phyloP scores from a whole-genome alignment of 2,888 invertebrate species.

The Cephus runcator region DNA sequence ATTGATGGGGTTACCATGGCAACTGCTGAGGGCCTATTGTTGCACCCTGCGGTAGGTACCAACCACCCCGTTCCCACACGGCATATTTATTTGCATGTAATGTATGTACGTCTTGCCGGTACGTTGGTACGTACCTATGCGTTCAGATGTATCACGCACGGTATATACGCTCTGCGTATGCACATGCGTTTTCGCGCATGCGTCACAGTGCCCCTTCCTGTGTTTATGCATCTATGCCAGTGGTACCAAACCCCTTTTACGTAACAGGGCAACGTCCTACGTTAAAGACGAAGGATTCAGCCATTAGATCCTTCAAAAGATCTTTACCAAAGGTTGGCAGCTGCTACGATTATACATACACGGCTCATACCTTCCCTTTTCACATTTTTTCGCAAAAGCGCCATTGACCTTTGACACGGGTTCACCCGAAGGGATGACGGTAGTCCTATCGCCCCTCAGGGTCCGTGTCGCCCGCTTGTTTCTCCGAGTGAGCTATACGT shows the following conservation, averaged over 20 bases:
- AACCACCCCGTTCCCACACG: constrained; percentile 45
- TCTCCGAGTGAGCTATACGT: too few species aligned
- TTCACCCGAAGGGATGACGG: too few species aligned
- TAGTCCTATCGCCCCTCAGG: too few species aligned
- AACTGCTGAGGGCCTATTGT: constrained; percentile 63
- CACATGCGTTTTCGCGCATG: constrained; percentile 10
- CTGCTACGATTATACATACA: too few species aligned
- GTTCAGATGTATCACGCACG: too few species aligned
- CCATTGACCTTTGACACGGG: too few species aligned
- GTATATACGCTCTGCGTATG: neutral
- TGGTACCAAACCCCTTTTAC: constrained; percentile 61
- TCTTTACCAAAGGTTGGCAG: too few species aligned
- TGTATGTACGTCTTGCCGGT: constrained; percentile 24
- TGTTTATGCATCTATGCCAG: constrained; percentile 63
- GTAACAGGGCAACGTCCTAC: constrained; percentile 60
- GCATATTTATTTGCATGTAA: constrained; percentile 63
- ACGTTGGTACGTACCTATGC: constrained; percentile 25
- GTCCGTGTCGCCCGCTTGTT: too few species aligned
- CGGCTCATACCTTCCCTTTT: too few species aligned
- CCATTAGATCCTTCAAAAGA: neutral
- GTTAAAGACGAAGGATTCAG: constrained; percentile 55
- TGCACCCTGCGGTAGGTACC: constrained; percentile 54
- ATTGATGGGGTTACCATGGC: constrained; percentile 64
- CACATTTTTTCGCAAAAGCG: too few species aligned
- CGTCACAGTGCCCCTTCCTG: constrained; percentile 25